phyloP scores from a whole-genome alignment of 2,888 invertebrate species.

The Crematogaster levior region DNA sequence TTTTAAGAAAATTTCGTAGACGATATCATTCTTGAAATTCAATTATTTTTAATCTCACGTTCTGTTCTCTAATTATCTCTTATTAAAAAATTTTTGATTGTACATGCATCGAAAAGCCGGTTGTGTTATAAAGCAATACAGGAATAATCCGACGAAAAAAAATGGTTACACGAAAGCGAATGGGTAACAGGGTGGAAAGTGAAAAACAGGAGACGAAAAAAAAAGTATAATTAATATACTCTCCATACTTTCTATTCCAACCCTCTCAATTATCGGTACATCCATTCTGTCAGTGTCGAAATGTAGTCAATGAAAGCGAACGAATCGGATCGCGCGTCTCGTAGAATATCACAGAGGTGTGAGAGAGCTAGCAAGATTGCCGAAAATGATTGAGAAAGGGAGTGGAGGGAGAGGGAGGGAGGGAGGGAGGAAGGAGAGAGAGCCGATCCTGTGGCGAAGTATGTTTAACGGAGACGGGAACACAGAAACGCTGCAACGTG shows the following conservation, averaged over 20 bases:
- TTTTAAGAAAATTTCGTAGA: neutral
- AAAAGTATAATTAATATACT: slow-evolving; percentile 42
- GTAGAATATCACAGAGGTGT: slow-evolving; percentile 47
- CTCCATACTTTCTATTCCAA: slow-evolving; percentile 18
- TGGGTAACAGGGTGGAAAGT: neutral
- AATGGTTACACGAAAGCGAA: slow-evolving; percentile 15
- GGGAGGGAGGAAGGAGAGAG: neutral
- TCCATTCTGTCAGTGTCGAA: slow-evolving; percentile 47
- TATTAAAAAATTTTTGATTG: neutral
- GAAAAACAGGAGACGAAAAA: slow-evolving; percentile 27
- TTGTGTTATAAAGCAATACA: neutral
- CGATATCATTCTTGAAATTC: neutral
- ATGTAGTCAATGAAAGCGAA: slow-evolving; percentile 49
- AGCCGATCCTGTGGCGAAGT: neutral
- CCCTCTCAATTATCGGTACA: slow-evolving; percentile 32
- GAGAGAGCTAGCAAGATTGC: neutral
- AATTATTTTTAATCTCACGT: neutral
- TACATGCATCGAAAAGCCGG: neutral
- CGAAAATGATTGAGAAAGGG: neutral
- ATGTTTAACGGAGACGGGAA: neutral
- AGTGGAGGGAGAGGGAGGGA: neutral
- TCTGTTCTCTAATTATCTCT: neutral
- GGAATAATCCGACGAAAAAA: slow-evolving; percentile 27
- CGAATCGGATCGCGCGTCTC: slow-evolving; percentile 22
- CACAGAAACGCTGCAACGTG: neutral